Evolutionary conservation across 2,888 invertebrate genomes (phyloP).

Genomic region (Amblyteles armatorius): DNA sequence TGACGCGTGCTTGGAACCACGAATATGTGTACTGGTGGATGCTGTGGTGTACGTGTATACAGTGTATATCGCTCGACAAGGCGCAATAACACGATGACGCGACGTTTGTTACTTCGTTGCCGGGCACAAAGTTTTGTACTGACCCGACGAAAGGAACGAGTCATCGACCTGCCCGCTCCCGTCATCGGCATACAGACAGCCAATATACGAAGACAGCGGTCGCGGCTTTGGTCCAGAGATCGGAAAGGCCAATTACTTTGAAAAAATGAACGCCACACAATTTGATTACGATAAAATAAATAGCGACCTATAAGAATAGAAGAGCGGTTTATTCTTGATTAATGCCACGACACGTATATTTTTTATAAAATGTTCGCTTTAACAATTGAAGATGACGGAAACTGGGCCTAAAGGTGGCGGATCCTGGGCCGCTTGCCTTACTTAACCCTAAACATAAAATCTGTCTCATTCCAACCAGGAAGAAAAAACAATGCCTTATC

Average conservation of each 20-base stretch:
- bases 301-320: background rate
- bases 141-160: constrained; percentile 45
- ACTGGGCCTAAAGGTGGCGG: too few relatives aligned
- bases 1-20: constrained; percentile 16
- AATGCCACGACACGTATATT: too few relatives aligned
- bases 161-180: constrained; percentile 39
- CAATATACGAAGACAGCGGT: background rate
- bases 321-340: too few relatives aligned
- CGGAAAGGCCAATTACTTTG: background rate
- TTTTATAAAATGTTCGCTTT: too few relatives aligned
- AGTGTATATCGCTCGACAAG: constrained; percentile 27
- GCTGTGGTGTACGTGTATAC: background rate
- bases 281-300: background rate
- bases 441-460: too few relatives aligned
- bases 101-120: constrained; percentile 36
- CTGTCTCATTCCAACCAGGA: too few relatives aligned
- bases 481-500: too few relatives aligned
- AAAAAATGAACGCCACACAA: background rate
- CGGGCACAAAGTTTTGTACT: constrained; percentile 24
- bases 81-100: constrained; percentile 72
- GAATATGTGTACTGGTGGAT: constrained; percentile 12
- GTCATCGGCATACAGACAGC: constrained; percentile 14
- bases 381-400: too few relatives aligned
- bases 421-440: too few relatives aligned
- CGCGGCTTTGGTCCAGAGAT: background rate